Percentiles rank a stretch among this genome's conserved stretches.
phyloP scores from a whole-genome alignment of 1,140 invertebrate species.

The Trinorchestia longiramus region DNA sequence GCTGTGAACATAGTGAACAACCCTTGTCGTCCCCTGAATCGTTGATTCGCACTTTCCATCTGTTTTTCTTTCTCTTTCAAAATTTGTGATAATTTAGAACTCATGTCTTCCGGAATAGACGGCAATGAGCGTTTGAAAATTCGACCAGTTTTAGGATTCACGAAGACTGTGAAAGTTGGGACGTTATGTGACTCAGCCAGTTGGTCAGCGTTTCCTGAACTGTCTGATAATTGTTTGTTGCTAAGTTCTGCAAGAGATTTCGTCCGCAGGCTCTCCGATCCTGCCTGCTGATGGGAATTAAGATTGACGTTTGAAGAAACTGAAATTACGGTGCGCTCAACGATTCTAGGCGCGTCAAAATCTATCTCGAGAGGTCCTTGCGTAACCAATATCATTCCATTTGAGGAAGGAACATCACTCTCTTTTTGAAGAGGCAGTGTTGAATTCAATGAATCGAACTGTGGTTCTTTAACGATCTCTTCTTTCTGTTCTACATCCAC shows the following conservation, averaged over 20 bases:
- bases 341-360: not conserved
- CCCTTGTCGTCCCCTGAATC: conserved; percentile 34
- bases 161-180: conserved; percentile 23
- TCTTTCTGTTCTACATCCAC: not conserved
- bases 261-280: not conserved
- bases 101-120: not conserved
- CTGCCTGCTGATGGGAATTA: not conserved
- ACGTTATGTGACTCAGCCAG: conserved; percentile 3
- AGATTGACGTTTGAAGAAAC: not conserved
- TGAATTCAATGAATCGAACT: not conserved
- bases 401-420: not conserved
- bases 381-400: not conserved
- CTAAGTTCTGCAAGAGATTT: not conserved
- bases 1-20: not conserved
- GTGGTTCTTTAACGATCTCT: not conserved
- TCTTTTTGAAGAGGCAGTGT: not conserved
- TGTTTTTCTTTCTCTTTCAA: conserved; percentile 36
- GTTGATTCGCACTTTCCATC: not conserved
- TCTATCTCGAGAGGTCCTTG: not conserved
- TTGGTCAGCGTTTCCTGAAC: not conserved
- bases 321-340: conserved; percentile 22
- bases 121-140: conserved; percentile 26
- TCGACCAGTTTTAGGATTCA: conserved; percentile 29
- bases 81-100: conserved; percentile 35
- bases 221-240: not conserved